These are phyloP conservation scores for Proales similis DNA, from an alignment of 1,140 invertebrate genomes.

Conservation along the genomic window DNA sequence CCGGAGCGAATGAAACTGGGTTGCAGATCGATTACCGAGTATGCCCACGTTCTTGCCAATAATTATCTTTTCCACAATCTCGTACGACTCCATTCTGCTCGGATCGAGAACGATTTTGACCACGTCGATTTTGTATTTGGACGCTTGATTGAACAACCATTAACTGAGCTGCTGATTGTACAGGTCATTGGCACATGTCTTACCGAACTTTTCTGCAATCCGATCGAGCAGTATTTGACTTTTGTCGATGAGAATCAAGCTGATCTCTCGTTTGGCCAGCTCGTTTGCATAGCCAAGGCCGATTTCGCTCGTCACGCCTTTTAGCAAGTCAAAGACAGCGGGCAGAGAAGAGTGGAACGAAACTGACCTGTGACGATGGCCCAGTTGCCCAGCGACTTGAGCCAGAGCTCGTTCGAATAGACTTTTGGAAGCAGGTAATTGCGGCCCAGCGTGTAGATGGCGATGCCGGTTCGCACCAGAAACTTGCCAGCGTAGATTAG, in stretches of 20 bases:
- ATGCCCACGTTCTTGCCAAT: constrained; percentile 26
- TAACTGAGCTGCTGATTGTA: background rate
- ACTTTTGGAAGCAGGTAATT: constrained; percentile 5
- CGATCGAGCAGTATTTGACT: background rate
- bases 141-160: no score
- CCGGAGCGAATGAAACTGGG: background rate
- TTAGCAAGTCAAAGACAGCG: background rate
- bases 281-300: constrained; percentile 29
- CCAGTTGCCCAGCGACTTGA: constrained; percentile 32
- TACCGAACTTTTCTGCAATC: constrained; percentile 6
- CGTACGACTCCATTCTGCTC: background rate
- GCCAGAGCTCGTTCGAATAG: constrained; percentile 16
- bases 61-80: constrained; percentile 4
- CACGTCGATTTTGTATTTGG: constrained; percentile 11
- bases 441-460: background rate
- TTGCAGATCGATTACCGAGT: constrained; percentile 9
- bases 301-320: constrained; percentile 12
- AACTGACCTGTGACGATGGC: constrained; percentile 5
- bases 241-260: constrained; percentile 16
- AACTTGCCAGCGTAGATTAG: constrained; percentile 14
- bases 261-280: constrained; percentile 17
- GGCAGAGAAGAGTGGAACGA: background rate
- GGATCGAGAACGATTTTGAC: background rate
- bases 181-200: background rate
- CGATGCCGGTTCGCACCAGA: background rate